A percentile compares a stretch with the other conserved stretches of the same genome.
Conservation (phyloP, 2,113 vertebrate genomes). For the Rhinolophus sinicus region DNA sequence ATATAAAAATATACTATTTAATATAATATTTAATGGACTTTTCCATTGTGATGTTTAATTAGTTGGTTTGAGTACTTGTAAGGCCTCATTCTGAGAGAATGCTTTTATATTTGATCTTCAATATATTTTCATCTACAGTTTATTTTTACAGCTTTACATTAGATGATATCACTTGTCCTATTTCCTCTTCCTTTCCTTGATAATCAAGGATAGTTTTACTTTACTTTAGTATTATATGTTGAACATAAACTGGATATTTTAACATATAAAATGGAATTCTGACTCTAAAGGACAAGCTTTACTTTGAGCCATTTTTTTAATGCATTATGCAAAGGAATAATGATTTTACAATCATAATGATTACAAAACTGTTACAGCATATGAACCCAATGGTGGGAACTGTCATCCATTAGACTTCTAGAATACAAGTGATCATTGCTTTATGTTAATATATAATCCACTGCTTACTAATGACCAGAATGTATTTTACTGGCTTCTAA, state of each 20-base stretch:
- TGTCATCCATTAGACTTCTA: neutral
- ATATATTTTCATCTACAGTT: conserved; percentile 16
- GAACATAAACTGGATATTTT: conserved; percentile 35
- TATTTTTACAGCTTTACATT: conserved; percentile 28
- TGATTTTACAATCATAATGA: conserved; percentile 71
- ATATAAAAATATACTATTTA: conserved; percentile 64
- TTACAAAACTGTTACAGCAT: conserved; percentile 68
- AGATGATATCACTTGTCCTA: neutral
- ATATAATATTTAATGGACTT: conserved; percentile 56
- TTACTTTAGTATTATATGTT: conserved; percentile 1
- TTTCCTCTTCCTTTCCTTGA: conserved; percentile 30
- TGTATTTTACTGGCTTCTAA: conserved; percentile 57
- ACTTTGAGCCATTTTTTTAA: conserved; percentile 72
- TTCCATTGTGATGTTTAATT: conserved; percentile 60
- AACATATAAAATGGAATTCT: conserved; percentile 71
- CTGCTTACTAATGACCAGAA: conserved; percentile 35
- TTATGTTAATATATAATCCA: neutral
- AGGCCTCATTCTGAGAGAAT: conserved; percentile 21
- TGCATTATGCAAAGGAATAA: conserved; percentile 70
- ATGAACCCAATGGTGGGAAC: neutral
- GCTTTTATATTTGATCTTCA: conserved; percentile 51
- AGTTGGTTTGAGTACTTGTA: conserved; percentile 23
- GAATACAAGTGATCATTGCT: neutral
- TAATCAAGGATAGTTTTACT: conserved; percentile 30
- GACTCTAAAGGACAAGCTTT: conserved; percentile 63